phyloP scores from a whole-genome alignment of 2,888 invertebrate genomes.

The Seladonia tumulorum region DNA sequence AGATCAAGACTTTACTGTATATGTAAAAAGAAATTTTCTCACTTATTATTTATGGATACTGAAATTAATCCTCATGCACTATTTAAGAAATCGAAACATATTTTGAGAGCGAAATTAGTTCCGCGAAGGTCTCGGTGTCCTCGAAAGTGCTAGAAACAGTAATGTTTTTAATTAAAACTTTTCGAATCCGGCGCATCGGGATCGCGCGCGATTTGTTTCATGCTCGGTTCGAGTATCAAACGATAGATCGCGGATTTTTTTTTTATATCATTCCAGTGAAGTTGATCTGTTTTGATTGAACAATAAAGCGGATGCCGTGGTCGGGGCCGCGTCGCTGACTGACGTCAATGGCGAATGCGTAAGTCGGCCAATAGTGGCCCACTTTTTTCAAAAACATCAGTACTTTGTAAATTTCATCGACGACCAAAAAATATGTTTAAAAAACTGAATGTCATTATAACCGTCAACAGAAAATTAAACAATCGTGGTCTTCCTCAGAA shows the following conservation, averaged over 20 bases:
- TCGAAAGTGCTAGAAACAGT: no score
- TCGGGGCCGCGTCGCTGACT: not conserved
- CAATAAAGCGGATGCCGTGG: not conserved
- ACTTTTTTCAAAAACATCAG: not conserved
- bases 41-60: no score
- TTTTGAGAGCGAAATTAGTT: no score
- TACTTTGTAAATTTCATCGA: not conserved
- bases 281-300: not conserved
- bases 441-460: not conserved
- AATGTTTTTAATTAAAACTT: not conserved
- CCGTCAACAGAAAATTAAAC: not conserved
- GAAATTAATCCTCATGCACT: no score
- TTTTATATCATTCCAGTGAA: not conserved
- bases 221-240: not conserved
- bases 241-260: not conserved
- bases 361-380: not conserved
- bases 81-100: no score
- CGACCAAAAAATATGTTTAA: not conserved
- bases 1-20: no score
- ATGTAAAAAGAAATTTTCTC: no score
- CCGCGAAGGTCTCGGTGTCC: no score
- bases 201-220: not conserved
- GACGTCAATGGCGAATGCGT: not conserved
- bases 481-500: not conserved
- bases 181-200: not conserved